Evolutionary conservation across 2,113 vertebrate species (phyloP).

Genomic region (Ochotona curzoniae): DNA sequence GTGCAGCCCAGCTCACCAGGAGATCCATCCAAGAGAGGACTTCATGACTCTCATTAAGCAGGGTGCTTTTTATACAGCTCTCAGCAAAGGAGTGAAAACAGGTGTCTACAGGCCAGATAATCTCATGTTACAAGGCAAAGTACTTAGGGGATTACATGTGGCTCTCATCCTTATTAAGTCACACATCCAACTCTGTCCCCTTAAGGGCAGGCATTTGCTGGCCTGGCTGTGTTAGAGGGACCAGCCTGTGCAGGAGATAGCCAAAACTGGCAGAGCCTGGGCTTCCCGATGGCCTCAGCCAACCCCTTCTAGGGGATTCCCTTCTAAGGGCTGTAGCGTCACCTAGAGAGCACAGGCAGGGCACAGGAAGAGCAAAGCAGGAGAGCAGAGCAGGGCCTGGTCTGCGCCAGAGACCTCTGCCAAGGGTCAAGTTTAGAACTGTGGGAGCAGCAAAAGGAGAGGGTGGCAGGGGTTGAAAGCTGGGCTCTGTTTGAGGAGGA

Average conservation of each 20-base stretch:
- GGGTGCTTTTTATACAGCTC: conserved; percentile 42
- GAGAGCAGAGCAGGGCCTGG: neutral
- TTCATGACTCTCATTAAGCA: conserved; percentile 72
- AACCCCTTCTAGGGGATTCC: conserved; percentile 64
- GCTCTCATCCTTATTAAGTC: conserved; percentile 68
- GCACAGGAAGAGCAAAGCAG: neutral
- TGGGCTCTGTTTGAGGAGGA: neutral
- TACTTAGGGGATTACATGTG: conserved; percentile 68
- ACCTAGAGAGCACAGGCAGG: neutral
- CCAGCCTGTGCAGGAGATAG: conserved; percentile 18
- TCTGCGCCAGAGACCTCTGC: neutral
- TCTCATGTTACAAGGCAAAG: conserved; percentile 55
- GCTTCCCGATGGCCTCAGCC: conserved; percentile 42
- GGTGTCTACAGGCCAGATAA: conserved; percentile 42
- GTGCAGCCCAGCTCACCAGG: conserved; percentile 47
- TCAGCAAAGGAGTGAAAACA: conserved; percentile 77
- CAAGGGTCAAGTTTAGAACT: neutral
- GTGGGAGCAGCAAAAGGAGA: neutral
- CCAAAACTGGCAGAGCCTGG: conserved; percentile 35
- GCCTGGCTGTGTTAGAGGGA: conserved; percentile 53
- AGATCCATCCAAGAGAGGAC: neutral
- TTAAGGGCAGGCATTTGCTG: conserved; percentile 65
- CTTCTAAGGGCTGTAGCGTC: conserved; percentile 49
- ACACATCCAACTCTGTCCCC: conserved; percentile 61
- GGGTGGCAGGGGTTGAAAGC: neutral